Percentiles rank a stretch among this genome's conserved stretches.
These are phyloP conservation scores for Castor canadensis DNA, from an alignment of 2,113 vertebrate genomes.

Conservation along the genomic window DNA sequence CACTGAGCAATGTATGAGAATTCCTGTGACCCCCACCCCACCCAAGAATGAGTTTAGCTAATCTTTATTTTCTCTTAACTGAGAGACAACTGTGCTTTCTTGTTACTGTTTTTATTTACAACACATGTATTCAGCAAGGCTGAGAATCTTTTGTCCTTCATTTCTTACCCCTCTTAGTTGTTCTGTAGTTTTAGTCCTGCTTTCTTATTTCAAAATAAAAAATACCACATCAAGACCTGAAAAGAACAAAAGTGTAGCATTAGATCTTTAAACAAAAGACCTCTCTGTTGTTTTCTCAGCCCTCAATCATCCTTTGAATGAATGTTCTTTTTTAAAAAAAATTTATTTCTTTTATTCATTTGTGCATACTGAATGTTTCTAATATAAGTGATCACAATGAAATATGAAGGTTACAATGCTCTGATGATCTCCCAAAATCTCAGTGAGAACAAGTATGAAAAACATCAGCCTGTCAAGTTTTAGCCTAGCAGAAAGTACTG, in stretches of 20 bases:
- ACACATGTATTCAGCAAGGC: background rate
- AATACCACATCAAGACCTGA: background rate
- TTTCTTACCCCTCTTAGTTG: background rate
- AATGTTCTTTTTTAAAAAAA: too few species aligned
- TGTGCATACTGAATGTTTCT: background rate
- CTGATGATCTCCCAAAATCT: background rate
- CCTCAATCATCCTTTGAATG: background rate
- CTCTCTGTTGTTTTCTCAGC: background rate
- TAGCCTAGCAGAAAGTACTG: background rate
- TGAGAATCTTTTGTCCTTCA: background rate
- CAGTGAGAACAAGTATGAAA: background rate
- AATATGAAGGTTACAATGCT: background rate
- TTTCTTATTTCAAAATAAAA: conserved; percentile 24
- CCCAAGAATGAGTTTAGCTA: background rate
- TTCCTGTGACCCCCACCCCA: background rate
- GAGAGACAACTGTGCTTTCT: background rate
- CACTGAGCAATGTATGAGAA: background rate
- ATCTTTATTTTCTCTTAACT: background rate
- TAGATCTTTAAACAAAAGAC: background rate
- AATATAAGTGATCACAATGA: background rate
- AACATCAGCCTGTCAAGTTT: background rate
- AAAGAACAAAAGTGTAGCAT: background rate
- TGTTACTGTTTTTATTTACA: conserved; percentile 9
- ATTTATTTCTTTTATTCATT: too few species aligned
- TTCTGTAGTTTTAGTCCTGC: conserved; percentile 6